These are phyloP conservation scores for Diloba caeruleocephala DNA, from an alignment of 2,888 invertebrate genomes.

Conservation along the genomic window DNA sequence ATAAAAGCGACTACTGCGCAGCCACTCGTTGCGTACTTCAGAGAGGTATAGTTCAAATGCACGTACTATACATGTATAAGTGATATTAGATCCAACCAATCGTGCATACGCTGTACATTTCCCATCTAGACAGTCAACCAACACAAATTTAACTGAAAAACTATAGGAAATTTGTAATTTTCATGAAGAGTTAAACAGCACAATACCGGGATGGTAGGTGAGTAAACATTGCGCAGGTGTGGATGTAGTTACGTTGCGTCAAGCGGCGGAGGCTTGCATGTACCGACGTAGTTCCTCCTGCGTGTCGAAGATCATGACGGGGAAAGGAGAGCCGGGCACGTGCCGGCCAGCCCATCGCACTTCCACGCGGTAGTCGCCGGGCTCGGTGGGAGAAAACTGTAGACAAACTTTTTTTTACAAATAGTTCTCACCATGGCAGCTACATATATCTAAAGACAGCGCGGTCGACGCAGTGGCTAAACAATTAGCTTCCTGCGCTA, in stretches of 20 bases:
- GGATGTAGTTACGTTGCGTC: constrained; percentile 36
- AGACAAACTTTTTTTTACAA: background rate
- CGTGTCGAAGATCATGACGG: constrained; percentile 99
- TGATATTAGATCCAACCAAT: constrained; percentile 3
- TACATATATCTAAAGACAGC: too few relatives aligned
- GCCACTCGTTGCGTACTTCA: too few relatives aligned
- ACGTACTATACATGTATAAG: background rate
- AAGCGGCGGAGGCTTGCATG: constrained; percentile 82
- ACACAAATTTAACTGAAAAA: too few relatives aligned
- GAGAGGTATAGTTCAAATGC: too few relatives aligned
- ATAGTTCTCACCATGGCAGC: too few relatives aligned
- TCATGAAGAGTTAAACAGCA: too few relatives aligned
- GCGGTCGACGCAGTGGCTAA: too few relatives aligned
- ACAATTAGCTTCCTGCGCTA: too few relatives aligned
- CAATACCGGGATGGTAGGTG: too few relatives aligned
- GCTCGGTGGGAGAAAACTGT: constrained; percentile 98
- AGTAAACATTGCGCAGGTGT: constrained; percentile 7
- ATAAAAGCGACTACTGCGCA: too few relatives aligned
- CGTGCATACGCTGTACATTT: background rate
- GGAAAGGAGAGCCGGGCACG: constrained; percentile 99
- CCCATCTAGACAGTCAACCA: too few relatives aligned
- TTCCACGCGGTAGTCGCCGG: constrained; percentile 99
- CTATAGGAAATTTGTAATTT: too few relatives aligned
- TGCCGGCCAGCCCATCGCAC: constrained; percentile 98
- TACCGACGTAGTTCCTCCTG: constrained; percentile 97